A percentile compares a stretch with the other conserved stretches of the same genome.
phyloP scores from a whole-genome alignment of 2,113 vertebrate genomes.

The Daphoenositta chrysoptera region DNA sequence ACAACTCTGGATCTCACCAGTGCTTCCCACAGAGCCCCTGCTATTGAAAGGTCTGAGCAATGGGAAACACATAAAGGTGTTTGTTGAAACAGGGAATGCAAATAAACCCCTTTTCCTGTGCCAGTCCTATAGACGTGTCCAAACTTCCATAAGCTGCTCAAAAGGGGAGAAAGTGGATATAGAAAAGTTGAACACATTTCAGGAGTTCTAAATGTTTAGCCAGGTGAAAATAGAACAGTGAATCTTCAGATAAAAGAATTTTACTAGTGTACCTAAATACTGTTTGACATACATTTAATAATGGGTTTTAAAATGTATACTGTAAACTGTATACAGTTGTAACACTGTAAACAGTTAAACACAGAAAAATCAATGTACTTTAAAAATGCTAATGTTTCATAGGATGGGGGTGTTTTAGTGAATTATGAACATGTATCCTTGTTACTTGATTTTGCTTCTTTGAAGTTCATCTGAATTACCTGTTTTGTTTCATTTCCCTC shows the following conservation, averaged over 20 bases:
- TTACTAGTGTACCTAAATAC: not conserved
- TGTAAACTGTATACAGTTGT: not conserved
- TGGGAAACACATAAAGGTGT: not conserved
- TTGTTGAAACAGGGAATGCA: not conserved
- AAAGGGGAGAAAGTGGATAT: not conserved
- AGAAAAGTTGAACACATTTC: not conserved
- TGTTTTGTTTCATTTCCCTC: slow-evolving; percentile 14
- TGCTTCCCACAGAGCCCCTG: not conserved
- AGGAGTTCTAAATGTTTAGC: not conserved
- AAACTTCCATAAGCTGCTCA: not conserved
- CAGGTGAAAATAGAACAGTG: not conserved
- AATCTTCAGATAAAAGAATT: not conserved
- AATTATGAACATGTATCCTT: not conserved
- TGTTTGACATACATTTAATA: not conserved
- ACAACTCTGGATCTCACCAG: not conserved
- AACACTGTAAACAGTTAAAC: not conserved
- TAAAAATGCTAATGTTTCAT: not conserved
- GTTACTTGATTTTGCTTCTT: not conserved
- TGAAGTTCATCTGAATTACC: not conserved
- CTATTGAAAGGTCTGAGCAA: not conserved
- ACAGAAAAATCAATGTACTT: not conserved
- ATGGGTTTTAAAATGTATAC: not conserved
- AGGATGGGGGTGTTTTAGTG: fast-evolving
- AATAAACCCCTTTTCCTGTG: not conserved
- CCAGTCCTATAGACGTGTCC: not conserved